Evolutionary conservation across 2,113 vertebrate species (phyloP).

Genomic region (Melospiza georgiana): DNA sequence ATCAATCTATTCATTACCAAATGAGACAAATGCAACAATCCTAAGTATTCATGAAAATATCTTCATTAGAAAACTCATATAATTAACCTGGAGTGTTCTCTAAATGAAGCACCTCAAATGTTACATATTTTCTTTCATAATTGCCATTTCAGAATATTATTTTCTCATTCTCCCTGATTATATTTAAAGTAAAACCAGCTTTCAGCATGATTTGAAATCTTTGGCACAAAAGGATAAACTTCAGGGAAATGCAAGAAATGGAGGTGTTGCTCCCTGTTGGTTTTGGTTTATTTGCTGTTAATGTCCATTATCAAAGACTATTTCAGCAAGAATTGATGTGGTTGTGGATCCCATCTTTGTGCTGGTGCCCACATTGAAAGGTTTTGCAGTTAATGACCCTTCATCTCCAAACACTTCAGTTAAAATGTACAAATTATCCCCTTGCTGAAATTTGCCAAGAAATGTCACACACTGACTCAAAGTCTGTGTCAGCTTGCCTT

Average conservation of each 20-base stretch:
- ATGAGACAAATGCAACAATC: constrained; percentile 45
- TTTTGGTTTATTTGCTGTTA: neutral
- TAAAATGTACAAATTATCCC: neutral
- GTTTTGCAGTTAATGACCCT: neutral
- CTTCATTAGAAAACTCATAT: constrained; percentile 63
- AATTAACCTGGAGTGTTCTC: constrained; percentile 56
- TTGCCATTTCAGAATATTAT: constrained; percentile 34
- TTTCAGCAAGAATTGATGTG: neutral
- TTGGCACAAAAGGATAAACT: neutral
- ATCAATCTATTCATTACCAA: constrained; percentile 56
- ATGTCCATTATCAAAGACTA: neutral
- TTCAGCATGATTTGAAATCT: neutral
- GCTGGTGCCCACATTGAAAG: neutral
- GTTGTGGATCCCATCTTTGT: neutral
- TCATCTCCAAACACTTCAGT: neutral
- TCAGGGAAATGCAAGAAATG: neutral
- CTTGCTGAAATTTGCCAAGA: neutral
- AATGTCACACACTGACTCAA: neutral
- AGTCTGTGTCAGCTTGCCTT: neutral
- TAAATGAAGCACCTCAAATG: constrained; percentile 30
- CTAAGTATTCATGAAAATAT: constrained; percentile 58
- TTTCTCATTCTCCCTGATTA: constrained; percentile 30
- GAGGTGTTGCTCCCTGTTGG: fast-evolving
- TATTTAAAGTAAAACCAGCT: constrained; percentile 42
- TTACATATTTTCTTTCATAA: constrained; percentile 29